Base-by-base conservation (phyloP, 2,888 invertebrate genomes). In the Reticulitermes lucifugus region DNA sequence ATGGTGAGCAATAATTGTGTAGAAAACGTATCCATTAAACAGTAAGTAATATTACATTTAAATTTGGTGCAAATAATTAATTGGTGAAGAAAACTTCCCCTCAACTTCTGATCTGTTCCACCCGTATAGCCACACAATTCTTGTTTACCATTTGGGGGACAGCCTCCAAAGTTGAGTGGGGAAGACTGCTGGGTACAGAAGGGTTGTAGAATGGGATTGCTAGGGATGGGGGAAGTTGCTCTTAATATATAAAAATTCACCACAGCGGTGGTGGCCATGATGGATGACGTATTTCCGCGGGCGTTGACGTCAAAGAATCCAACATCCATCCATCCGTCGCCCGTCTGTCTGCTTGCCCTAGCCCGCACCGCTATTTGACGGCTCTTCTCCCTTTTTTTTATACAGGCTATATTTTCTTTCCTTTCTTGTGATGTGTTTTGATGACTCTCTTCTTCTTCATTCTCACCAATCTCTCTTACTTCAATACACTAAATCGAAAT, bases 211-310 rank as follows among this genome's bases (percentile, higher is more conserved):
- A 18, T 29, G 3, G 25, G 55, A 14, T 55, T 46, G n/a, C 46
- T 46, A n/a, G 14, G 65, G 65, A 70, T 60, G 65, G 81, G 65
- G 65, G 77, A 41, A 46, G 46, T 65, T 43, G 81, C 65, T 81
- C 65, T 81, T 81, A 81, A 81, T 81, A 81, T 81, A 81, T 81
- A 81, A 81, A 81, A 81, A 81, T 81, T 81, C 81, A 81, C 81
- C 81, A 81, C 81, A 70, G 81, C 65, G 46, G 46, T 60, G 81
- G 81, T 65, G 81, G 70, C 81, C 55, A 73, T 84, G 84, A 84
- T 84, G 84, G 80, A 84, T 84, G 84, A 84, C 80, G 80, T 79
- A 84, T 80, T 85, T 85, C 85, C 83, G 79, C 70, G 59, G 77
- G 79, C 83, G 85, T 83, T 84, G 85, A 84, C 84, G 70, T 84